Base-by-base conservation (phyloP, 2,113 vertebrate genomes). In the Brienomyrus longianalis region DNA sequence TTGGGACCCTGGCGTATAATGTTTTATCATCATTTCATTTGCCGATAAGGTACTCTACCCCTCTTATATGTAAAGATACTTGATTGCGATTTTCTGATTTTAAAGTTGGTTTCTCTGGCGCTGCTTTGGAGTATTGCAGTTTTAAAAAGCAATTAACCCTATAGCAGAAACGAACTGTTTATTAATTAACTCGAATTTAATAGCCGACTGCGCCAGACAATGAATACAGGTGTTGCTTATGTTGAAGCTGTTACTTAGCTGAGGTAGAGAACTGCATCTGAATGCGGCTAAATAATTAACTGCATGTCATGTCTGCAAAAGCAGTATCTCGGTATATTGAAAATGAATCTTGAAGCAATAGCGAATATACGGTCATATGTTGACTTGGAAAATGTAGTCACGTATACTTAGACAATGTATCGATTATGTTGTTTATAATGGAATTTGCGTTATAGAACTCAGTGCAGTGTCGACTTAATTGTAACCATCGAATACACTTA, bases 251-350 rank as follows among this genome's bases (percentile, higher is more conserved):
- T 31, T 89, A 89, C 70, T 89, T 89, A 83, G n/a, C 83, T 35
- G 31, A 77, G 92, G 74, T 88, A 84, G 89, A 87, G 85, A 92
- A 93, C 93, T 93, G 94, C 95, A 95, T 95, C 94, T 95, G 95
- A 95, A 96, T 96, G 96, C 95, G 93, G 95, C 93, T 93, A 94
- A 94, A 93, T 93, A 93, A 92, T 92, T 92, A 94, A 94, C 94
- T 92, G 90, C 87, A 90, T 93, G 56, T 70, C 48, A 83, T 39
- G 88, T 93, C 92, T 91, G 93, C 92, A 93, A 94, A 91, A 92
- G 93, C 92, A 92, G 93, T 92, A 80, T 35, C 31, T 15, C 10
- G 31, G 31, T 39, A 80, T 17, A 80, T 5, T 7, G 39, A 80
- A 43, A 80, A 43, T 43, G 6, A 43, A 80, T 80, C 74, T 54